Base-by-base conservation (phyloP, 2,113 vertebrate species). In the Prochilodus magdalenae region DNA sequence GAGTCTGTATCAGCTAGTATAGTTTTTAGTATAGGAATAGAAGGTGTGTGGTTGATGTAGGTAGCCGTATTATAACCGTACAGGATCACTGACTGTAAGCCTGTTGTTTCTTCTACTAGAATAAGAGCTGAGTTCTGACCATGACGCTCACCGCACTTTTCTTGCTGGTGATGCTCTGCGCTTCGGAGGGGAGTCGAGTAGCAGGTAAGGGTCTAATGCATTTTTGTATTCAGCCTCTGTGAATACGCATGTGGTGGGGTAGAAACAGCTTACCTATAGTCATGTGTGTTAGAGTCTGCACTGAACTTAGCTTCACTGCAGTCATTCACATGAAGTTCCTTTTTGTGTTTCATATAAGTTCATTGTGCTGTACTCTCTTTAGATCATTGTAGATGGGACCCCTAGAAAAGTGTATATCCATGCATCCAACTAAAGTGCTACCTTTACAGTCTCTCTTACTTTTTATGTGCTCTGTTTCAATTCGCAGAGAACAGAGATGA, bases 401-500 rank as follows among this genome's bases (percentile, higher is more conserved):
- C 40, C 8, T 44, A 8, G 40, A 11, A 44, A 44, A 51, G 16
- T 51, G 15, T 14, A 2, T 16, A 16, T 51, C 14, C 49, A 51
- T 51, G 16, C 14, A 20, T 22, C 14, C 18, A 22, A 20, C 20
- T 22, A 7, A 6, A 4, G 0, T 55, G 53, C 53, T 55, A 22
- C 53, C 53, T 22, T 11, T 20, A 24, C 33, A 36, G 65, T 70
- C 30, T 24, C n/a, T 26, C 57, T 70, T 13, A 24, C 20, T 7
- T 14, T 8, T 60, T 12, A 49, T 24, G 73, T 80, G 84, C 26
- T 84, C 33, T 82, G 26, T n/a, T 47, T 44, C 0, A 18, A 30
- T 80, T 72, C 1, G 12, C 95, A 99, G 98, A 97, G 84, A 94
- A 93, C 36, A 93, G 87, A 5, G 97, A 99, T 85, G 96, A 97